Evolutionary conservation across 2,113 vertebrate genomes (phyloP).

Genomic region (Bagarius yarrelli): DNA sequence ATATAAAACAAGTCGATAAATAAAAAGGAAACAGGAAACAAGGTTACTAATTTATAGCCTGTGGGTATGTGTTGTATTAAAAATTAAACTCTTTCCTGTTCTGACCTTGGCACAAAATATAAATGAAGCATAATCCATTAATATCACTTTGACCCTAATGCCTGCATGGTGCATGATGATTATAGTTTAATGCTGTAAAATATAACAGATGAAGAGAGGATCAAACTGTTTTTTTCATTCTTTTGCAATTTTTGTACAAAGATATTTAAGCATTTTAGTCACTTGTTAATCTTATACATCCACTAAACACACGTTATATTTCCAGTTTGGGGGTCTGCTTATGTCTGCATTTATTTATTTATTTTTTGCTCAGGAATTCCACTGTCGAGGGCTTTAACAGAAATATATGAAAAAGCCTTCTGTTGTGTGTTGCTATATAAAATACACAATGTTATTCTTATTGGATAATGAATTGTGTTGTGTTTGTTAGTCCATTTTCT

Average conservation of each 20-base stretch:
- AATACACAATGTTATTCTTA: not conserved
- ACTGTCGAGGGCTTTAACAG: not conserved
- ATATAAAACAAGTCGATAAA: constrained; percentile 17
- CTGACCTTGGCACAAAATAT: not conserved
- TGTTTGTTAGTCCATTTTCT: too few species aligned
- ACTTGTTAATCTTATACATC: not conserved
- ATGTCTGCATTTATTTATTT: not conserved
- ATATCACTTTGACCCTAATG: not conserved
- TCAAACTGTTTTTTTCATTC: not conserved
- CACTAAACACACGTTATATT: not conserved
- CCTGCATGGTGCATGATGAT: not conserved
- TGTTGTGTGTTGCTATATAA: not conserved
- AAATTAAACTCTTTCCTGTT: not conserved
- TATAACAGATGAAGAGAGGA: not conserved
- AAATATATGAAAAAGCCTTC: not conserved
- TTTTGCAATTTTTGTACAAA: not conserved
- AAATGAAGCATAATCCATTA: not conserved
- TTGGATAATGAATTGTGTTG: not conserved
- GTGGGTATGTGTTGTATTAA: constrained; percentile 2
- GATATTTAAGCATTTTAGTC: too few species aligned
- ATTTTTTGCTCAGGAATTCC: not conserved
- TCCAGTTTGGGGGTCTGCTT: not conserved
- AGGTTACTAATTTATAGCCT: constrained; percentile 41
- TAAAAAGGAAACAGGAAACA: constrained; percentile 36
- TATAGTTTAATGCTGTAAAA: not conserved